phyloP scores from a whole-genome alignment of 2,113 vertebrate genomes.

The Charina bottae region DNA sequence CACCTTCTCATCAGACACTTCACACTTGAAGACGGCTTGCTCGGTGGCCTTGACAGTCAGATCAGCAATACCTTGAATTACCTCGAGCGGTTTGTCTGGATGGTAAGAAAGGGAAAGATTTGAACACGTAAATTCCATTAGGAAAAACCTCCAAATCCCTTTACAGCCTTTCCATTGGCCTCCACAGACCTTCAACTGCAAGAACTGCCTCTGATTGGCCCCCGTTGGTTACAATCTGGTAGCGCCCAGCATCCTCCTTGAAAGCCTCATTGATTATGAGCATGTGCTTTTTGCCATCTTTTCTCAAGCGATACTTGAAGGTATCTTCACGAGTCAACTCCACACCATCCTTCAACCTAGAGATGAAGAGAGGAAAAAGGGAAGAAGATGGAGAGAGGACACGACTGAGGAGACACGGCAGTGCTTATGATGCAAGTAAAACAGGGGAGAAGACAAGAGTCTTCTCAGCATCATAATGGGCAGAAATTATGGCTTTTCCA shows the following conservation, averaged over 20 bases:
- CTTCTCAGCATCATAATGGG: not conserved
- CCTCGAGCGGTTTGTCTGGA: conserved; percentile 85
- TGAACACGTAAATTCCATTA: not conserved
- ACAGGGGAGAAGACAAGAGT: not conserved
- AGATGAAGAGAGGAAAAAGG: not conserved
- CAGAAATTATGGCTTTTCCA: not conserved
- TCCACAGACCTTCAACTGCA: conserved; percentile 83
- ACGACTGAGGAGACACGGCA: too few relatives aligned
- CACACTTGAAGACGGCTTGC: conserved; percentile 91
- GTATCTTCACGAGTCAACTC: conserved; percentile 87
- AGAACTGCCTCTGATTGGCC: conserved; percentile 88
- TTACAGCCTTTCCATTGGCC: not conserved
- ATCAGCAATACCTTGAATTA: conserved; percentile 88
- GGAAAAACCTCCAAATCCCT: not conserved
- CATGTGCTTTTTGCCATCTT: conserved; percentile 85
- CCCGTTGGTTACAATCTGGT: conserved; percentile 82
- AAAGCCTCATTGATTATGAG: conserved; percentile 86
- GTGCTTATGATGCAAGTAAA: rapidly evolving
- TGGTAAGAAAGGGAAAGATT: not conserved
- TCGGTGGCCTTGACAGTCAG: conserved; percentile 85
- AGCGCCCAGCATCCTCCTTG: conserved; percentile 81
- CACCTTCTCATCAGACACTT: conserved; percentile 92
- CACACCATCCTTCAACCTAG: conserved; percentile 89
- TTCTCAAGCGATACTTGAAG: conserved; percentile 88
- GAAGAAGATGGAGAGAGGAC: rapidly evolving